A percentile compares a stretch with the other conserved stretches of the same genome.
Evolutionary conservation across 2,888 invertebrate genomes (phyloP).

Genomic region (Acleris emargana): DNA sequence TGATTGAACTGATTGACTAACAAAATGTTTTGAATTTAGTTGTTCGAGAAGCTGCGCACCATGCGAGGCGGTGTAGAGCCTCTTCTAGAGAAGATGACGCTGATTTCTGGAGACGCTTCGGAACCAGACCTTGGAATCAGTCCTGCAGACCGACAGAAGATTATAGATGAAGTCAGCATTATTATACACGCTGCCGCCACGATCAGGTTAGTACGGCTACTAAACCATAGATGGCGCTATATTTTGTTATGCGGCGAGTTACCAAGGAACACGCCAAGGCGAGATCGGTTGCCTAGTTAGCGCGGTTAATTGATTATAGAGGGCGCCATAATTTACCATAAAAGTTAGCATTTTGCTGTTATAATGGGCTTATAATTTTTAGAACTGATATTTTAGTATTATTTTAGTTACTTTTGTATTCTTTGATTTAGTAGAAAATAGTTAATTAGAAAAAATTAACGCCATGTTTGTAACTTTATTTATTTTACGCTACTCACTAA

Average conservation of each 20-base stretch:
- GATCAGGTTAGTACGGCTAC: slow-evolving; percentile 70
- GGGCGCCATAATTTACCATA: too few relatives aligned
- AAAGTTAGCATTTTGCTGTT: too few relatives aligned
- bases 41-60: slow-evolving; percentile 89
- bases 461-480: too few relatives aligned
- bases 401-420: too few relatives aligned
- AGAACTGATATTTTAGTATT: too few relatives aligned
- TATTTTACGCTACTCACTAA: too few relatives aligned
- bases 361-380: not conserved
- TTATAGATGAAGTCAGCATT: slow-evolving; percentile 88
- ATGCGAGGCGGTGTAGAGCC: slow-evolving; percentile 84
- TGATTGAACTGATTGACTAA: not conserved
- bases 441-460: too few relatives aligned
- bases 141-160: slow-evolving; percentile 84
- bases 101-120: slow-evolving; percentile 89
- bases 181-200: slow-evolving; percentile 94
- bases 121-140: slow-evolving; percentile 88
- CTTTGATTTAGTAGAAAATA: too few relatives aligned
- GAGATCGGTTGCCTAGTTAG: too few relatives aligned
- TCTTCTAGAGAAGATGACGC: slow-evolving; percentile 86
- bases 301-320: too few relatives aligned
- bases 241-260: not conserved
- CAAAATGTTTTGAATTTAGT: slow-evolving; percentile 73
- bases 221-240: slow-evolving; percentile 10
- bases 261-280: too few relatives aligned